Percentiles rank a stretch among this genome's conserved stretches.
Conservation (phyloP, 2,888 invertebrate species). For the Monochamus alternatus region DNA sequence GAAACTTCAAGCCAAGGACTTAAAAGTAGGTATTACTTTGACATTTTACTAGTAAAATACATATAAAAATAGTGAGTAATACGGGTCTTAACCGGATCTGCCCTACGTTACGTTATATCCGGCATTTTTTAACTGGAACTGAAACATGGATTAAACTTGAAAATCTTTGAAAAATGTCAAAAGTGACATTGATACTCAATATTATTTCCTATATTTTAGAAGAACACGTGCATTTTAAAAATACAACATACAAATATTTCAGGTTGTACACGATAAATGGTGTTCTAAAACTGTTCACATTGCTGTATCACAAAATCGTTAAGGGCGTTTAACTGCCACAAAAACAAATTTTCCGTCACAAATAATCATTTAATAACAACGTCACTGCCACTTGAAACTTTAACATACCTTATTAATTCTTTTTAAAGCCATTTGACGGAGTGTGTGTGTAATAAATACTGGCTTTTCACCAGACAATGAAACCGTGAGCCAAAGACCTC, state of each 20-base stretch:
- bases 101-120: slow-evolving; percentile 70
- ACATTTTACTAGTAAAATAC: slow-evolving; percentile 26
- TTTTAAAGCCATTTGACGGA: slow-evolving; percentile 94
- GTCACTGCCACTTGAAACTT: slow-evolving; percentile 61
- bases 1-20: slow-evolving; percentile 51
- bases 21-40: slow-evolving; percentile 43
- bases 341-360: slow-evolving; percentile 56
- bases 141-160: slow-evolving; percentile 46
- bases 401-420: slow-evolving; percentile 95
- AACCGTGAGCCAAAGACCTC: slow-evolving; percentile 88
- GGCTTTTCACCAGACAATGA: slow-evolving; percentile 87
- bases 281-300: slow-evolving; percentile 79
- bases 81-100: slow-evolving; percentile 54
- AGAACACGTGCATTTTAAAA: slow-evolving; percentile 36
- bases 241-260: slow-evolving; percentile 42
- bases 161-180: slow-evolving; percentile 45
- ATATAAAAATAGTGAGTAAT: slow-evolving; percentile 38
- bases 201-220: slow-evolving; percentile 36
- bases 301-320: slow-evolving; percentile 77
- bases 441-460: slow-evolving; percentile 81
- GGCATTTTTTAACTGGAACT: slow-evolving; percentile 63
- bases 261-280: slow-evolving; percentile 48
- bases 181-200: slow-evolving; percentile 40
- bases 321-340: slow-evolving; percentile 72
- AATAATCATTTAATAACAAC: slow-evolving; percentile 52